Base-by-base conservation (phyloP, 2,888 invertebrate species). In the Apoderus coryli region DNA sequence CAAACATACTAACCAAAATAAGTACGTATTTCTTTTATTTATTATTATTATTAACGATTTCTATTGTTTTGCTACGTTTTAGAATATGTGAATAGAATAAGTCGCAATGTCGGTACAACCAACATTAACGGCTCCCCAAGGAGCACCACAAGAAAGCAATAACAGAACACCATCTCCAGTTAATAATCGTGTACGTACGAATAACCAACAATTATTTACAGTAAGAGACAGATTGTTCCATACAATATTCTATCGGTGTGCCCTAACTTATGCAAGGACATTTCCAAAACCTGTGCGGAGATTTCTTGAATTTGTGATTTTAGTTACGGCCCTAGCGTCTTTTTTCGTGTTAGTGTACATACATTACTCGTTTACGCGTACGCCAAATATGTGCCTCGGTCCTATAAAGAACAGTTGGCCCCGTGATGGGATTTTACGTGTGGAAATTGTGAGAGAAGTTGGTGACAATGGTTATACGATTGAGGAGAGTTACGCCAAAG, bases 291-390 rank as follows among this genome's bases (percentile, higher is more conserved):
- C 79, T 37, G 69, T 82, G 23, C 62, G 89, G 49, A 66, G 86
- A 51, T 68, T 85, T 46, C 69, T 90, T 50, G 90, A 89, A 59
- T 85, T 84, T 59, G 63, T 79, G 35, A 69, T 85, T 40, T 64
- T 89, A 35, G 57, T 86, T 24, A 81, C 82, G 67, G 86, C 86
- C 3, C 58, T 88, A 41, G 52, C 76, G 31, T 85, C 90, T 31
- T 81, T 98, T 59, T 82, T 85, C 52, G 79, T 90, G 28, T 66
- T 96, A 47, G 78, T 85, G 27, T 96, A 96, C 56, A 89, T 98
- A 50, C 98, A 98, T 54, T 73, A 88, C 54, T 81, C 84, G 38
- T 93, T 95, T 59, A 86, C 90, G 25, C 74, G 85, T 49, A 75
- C 86, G 37, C 92, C 95, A 4, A 84, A 88, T 31, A 88, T 88